These are phyloP conservation scores for Hyles lineata DNA, from an alignment of 2,888 invertebrate genomes.

Conservation along the genomic window DNA sequence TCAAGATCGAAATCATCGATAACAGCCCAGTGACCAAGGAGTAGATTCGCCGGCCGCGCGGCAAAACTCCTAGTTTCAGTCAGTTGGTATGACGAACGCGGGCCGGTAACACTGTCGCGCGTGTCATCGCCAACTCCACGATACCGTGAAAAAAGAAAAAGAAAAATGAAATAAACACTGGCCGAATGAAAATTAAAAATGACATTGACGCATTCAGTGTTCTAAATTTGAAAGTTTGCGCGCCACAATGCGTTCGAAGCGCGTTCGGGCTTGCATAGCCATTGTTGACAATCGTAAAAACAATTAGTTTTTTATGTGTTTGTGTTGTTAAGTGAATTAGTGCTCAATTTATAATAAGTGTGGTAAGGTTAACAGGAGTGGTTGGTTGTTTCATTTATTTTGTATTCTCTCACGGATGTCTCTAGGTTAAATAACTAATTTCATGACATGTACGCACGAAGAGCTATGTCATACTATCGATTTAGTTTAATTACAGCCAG, in stretches of 20 bases:
- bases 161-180: constrained; percentile 58
- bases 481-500: constrained; percentile 8
- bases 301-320: constrained; percentile 36
- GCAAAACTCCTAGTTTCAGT: constrained; percentile 54
- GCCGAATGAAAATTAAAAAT: constrained; percentile 55
- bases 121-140: constrained; percentile 44
- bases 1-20: constrained; percentile 81
- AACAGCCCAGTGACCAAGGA: constrained; percentile 74
- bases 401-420: not conserved
- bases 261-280: constrained; percentile 42
- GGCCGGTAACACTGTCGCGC: constrained; percentile 58
- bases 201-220: constrained; percentile 57
- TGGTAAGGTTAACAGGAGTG: constrained; percentile 54
- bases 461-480: constrained; percentile 18
- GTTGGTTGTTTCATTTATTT: constrained; percentile 26
- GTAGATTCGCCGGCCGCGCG: constrained; percentile 57
- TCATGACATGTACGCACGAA: constrained; percentile 2
- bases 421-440: not conserved
- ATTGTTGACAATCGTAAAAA: constrained; percentile 37
- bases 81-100: constrained; percentile 75
- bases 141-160: constrained; percentile 37
- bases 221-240: constrained; percentile 64
- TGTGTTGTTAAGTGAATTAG: constrained; percentile 39
- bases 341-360: constrained; percentile 48
- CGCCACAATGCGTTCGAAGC: constrained; percentile 55